These are phyloP conservation scores for Caenorhabditis brenneri DNA, from an alignment of 1,140 invertebrate species.

Conservation along the genomic window DNA sequence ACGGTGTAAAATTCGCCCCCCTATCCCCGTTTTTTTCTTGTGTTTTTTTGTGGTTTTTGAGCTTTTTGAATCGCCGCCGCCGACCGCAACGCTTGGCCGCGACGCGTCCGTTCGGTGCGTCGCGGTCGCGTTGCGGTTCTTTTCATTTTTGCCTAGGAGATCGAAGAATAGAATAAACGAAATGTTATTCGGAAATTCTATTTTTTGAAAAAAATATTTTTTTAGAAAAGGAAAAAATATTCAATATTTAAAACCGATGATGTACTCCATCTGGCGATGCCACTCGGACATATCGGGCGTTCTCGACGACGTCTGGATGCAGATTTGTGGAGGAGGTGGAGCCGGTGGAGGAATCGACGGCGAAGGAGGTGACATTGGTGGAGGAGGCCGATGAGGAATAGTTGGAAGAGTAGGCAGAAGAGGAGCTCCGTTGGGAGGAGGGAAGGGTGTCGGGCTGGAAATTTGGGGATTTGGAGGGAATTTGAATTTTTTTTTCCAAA, in stretches of 20 bases:
- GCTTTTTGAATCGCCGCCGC: too few relatives aligned
- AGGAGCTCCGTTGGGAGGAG: background rate
- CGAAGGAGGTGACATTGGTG: background rate
- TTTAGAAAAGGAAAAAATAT: background rate
- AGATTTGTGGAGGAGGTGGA: background rate
- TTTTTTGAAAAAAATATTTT: too few relatives aligned
- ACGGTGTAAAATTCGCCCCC: too few relatives aligned
- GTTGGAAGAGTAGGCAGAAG: slow-evolving; percentile 12
- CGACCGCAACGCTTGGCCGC: too few relatives aligned
- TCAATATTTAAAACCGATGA: background rate
- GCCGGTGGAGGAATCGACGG: background rate
- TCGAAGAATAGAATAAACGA: too few relatives aligned
- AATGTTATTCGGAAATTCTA: too few relatives aligned
- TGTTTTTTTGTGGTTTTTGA: too few relatives aligned
- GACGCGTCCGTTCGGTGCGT: too few relatives aligned
- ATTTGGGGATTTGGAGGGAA: background rate
- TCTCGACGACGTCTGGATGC: background rate
- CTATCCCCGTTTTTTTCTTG: too few relatives aligned
- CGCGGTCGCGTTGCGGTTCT: too few relatives aligned
- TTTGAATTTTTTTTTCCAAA: too few relatives aligned
- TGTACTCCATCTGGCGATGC: background rate
- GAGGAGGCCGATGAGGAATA: background rate
- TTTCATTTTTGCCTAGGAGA: too few relatives aligned
- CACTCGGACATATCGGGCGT: slow-evolving; percentile 11
- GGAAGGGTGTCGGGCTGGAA: background rate